A percentile compares a stretch with the other conserved stretches of the same genome.
Conservation (phyloP, 2,797 vertebrate species). For the Petrocephalus sullivani region DNA sequence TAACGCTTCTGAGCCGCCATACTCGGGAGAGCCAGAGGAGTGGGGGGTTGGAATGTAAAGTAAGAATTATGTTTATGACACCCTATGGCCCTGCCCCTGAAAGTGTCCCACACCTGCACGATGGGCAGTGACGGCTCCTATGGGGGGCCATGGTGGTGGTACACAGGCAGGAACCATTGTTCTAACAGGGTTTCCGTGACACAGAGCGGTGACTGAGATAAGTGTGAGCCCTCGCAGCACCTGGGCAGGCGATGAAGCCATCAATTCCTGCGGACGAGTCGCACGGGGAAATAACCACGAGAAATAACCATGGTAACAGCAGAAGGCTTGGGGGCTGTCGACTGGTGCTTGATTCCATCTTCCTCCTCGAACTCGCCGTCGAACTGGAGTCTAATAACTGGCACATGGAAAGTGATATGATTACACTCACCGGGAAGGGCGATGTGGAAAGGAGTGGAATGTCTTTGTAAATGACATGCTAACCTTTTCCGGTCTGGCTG, state of each 20-base stretch:
- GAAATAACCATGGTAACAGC: conserved; percentile 7
- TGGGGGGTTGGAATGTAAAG: not conserved
- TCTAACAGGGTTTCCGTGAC: not conserved
- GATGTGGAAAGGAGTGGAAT: not conserved
- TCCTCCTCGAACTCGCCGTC: not conserved
- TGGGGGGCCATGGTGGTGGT: not conserved
- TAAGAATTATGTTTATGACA: not conserved
- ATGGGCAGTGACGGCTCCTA: not conserved
- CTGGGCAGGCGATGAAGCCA: not conserved
- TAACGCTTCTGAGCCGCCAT: not conserved
- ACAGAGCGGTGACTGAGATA: not conserved
- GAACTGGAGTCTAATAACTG: not conserved
- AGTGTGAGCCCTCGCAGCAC: too few species aligned
- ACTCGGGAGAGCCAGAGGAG: not conserved
- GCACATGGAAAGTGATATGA: not conserved
- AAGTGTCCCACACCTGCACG: not conserved
- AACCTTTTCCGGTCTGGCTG: not conserved
- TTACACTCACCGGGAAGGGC: not conserved
- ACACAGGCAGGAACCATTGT: not conserved
- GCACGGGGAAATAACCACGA: not conserved
- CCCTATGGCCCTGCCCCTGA: not conserved
- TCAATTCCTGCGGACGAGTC: not conserved
- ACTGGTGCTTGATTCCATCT: not conserved
- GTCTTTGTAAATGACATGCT: not conserved
- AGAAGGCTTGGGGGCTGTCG: not conserved